Evolutionary conservation across 2,113 vertebrate species (phyloP).

Genomic region (Mustela lutreola): DNA sequence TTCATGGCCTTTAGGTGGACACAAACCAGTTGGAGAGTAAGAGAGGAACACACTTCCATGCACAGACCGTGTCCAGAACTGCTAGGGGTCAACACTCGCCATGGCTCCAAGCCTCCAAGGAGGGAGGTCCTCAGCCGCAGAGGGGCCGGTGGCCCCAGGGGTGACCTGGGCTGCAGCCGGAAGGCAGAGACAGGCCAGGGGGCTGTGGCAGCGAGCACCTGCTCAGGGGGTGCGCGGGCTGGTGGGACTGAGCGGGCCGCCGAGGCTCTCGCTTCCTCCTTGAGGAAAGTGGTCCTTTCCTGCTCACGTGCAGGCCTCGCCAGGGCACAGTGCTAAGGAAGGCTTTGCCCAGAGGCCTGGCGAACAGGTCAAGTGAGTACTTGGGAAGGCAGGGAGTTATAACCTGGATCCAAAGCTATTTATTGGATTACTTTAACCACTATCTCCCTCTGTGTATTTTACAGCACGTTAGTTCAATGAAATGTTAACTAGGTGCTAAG

Average conservation of each 20-base stretch:
- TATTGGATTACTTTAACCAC: neutral
- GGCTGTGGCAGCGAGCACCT: neutral
- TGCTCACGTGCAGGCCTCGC: neutral
- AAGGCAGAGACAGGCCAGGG: neutral
- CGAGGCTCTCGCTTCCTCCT: neutral
- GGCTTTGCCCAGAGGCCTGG: neutral
- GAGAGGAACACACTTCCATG: neutral
- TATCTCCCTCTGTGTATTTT: neutral
- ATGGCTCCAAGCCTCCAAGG: neutral
- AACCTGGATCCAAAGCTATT: neutral
- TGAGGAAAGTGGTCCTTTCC: neutral
- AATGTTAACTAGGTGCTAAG: neutral
- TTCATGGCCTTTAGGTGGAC: neutral
- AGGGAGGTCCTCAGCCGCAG: neutral
- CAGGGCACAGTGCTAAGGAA: neutral
- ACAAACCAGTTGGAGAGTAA: neutral
- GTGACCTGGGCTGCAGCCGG: neutral
- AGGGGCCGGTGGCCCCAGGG: accelerated
- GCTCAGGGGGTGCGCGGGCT: neutral
- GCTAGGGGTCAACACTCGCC: neutral
- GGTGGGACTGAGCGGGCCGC: accelerated
- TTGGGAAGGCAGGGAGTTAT: neutral
- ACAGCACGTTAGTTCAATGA: neutral
- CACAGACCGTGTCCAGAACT: neutral
- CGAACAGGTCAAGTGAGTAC: neutral